Evolutionary conservation across 1,140 invertebrate species (phyloP).

Genomic region (Hypothenemus hampei): DNA sequence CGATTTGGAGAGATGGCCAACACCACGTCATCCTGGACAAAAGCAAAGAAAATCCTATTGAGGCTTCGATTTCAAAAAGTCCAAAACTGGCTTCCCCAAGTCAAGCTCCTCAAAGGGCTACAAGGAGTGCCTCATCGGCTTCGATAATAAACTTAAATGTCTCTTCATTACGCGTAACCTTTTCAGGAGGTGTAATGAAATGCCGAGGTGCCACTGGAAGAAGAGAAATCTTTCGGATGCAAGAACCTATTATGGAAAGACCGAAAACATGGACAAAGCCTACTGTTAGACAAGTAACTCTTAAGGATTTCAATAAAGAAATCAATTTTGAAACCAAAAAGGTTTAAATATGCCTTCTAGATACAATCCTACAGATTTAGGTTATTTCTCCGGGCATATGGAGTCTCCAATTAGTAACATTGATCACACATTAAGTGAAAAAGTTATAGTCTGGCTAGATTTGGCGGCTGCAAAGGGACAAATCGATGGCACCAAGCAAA

Average conservation of each 20-base stretch:
- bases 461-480: constrained; percentile 29
- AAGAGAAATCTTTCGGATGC: constrained; percentile 8
- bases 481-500: background rate
- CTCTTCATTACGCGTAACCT: constrained; percentile 25
- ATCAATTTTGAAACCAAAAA: constrained; percentile 1
- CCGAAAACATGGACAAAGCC: constrained; percentile 10
- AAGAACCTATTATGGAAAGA: background rate
- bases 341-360: background rate
- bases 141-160: constrained; percentile 20
- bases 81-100: background rate
- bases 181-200: constrained; percentile 12
- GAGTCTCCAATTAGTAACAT: constrained; percentile 30
- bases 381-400: background rate
- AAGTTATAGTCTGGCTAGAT: constrained; percentile 58
- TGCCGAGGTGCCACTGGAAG: constrained; percentile 7
- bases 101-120: constrained; percentile 38
- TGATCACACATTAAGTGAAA: constrained; percentile 45
- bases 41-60: constrained; percentile 51
- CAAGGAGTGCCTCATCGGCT: constrained; percentile 13
- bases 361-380: too few species aligned
- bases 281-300: background rate
- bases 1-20: constrained; percentile 65
- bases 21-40: constrained; percentile 63
- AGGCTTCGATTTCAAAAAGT: background rate
- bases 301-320: constrained; percentile 13